Conservation (phyloP, 1,140 invertebrate genomes). For the Delia radicum region DNA sequence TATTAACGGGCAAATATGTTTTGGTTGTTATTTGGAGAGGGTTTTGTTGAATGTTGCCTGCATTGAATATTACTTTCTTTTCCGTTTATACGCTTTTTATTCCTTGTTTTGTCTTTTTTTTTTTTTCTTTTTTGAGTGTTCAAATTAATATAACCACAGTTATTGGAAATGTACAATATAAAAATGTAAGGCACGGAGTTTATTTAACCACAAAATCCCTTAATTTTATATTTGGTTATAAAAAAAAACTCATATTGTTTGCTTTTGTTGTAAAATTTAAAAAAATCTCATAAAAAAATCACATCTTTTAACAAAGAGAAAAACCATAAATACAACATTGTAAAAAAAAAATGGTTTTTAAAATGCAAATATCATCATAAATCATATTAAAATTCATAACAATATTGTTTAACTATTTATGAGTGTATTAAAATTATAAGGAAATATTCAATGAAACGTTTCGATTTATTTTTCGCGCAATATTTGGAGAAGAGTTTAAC, state of each 20-base stretch:
- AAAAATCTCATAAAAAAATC: constrained; percentile 4
- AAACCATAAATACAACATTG: background rate
- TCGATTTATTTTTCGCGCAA: no score
- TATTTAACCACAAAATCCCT: constrained; percentile 24
- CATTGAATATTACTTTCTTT: constrained; percentile 3
- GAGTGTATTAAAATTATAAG: background rate
- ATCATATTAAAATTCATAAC: constrained; percentile 18
- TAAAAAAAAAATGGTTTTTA: background rate
- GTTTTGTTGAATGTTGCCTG: background rate
- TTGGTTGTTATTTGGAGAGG: background rate
- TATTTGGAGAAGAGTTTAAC: no score
- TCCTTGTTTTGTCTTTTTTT: background rate
- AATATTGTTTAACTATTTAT: constrained; percentile 14
- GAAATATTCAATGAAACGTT: no score
- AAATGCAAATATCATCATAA: background rate
- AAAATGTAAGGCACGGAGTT: constrained; percentile 15
- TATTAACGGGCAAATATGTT: constrained; percentile 20
- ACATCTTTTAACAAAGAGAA: background rate
- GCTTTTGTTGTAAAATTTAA: background rate
- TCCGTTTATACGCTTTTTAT: background rate
- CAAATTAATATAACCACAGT: background rate
- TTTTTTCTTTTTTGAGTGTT: background rate
- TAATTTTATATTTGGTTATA: constrained; percentile 21
- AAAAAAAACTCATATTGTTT: constrained; percentile 11
- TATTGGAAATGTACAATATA: constrained; percentile 11